Percentiles rank a stretch among this genome's conserved stretches.
Evolutionary conservation across 2,888 invertebrate genomes (phyloP).

Genomic region (Oegoconia quadripuncta): DNA sequence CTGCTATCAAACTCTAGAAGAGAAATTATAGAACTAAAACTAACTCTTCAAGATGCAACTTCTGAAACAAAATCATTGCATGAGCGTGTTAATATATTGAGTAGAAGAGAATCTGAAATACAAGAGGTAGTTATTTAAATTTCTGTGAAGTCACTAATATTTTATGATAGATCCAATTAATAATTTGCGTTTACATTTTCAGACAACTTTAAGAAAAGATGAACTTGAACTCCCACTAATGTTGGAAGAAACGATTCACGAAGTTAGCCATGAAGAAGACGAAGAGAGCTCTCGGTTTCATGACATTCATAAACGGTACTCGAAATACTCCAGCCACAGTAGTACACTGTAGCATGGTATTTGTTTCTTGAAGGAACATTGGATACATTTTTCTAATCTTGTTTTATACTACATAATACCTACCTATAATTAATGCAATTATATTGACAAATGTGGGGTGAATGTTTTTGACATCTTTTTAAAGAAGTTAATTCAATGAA

Average conservation of each 20-base stretch:
- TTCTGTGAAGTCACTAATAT: too few species aligned
- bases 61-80: constrained; percentile 80
- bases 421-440: too few species aligned
- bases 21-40: constrained; percentile 81
- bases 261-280: constrained; percentile 64
- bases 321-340: constrained; percentile 51
- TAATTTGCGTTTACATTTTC: constrained; percentile 30
- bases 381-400: too few species aligned
- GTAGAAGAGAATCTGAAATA: constrained; percentile 36
- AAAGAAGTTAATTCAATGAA: too few species aligned
- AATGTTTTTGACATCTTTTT: too few species aligned
- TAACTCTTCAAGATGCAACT: constrained; percentile 82
- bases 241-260: constrained; percentile 61
- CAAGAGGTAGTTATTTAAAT: constrained; percentile 44
- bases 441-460: too few species aligned
- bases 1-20: constrained; percentile 83
- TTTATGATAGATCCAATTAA: background rate
- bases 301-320: constrained; percentile 43
- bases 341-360: constrained; percentile 46
- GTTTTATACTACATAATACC: too few species aligned
- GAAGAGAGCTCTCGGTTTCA: constrained; percentile 49
- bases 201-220: constrained; percentile 47
- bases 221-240: constrained; percentile 56
- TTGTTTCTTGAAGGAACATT: too few species aligned
- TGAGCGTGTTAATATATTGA: constrained; percentile 62